Evolutionary conservation across 37 sponge, comb jelly and placozoan genomes (phyloP).

Genomic region (Eunapius fragilis): DNA sequence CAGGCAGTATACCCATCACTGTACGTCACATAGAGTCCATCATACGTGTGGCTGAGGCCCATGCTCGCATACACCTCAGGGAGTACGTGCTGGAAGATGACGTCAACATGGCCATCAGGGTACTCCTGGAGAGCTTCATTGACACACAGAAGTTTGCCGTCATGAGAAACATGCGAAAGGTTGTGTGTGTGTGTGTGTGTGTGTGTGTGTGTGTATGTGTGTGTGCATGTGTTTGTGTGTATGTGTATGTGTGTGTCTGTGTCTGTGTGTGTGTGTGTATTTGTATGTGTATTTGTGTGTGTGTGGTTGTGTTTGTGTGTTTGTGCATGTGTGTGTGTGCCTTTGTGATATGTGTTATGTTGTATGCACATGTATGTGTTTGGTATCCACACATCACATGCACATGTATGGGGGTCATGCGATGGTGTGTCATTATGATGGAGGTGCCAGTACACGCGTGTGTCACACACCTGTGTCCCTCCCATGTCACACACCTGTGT

Average conservation of each 20-base stretch:
- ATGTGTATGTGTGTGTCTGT: neutral
- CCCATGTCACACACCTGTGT: neutral
- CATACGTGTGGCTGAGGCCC: constrained; percentile 95
- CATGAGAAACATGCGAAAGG: constrained; percentile 98
- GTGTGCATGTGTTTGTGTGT: constrained; percentile 9
- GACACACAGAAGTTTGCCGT: constrained; percentile 99
- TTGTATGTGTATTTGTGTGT: neutral
- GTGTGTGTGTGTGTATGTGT: neutral
- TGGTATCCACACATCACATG: no score
- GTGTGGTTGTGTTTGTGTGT: neutral
- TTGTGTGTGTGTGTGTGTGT: neutral
- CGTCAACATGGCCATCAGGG: constrained; percentile 98
- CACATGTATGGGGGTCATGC: no score
- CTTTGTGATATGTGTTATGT: no score
- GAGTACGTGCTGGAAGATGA: constrained; percentile 97
- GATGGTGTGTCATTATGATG: no score
- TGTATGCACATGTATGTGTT: no score
- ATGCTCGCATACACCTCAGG: constrained; percentile 94
- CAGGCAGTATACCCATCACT: constrained; percentile 98
- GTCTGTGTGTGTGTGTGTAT: neutral
- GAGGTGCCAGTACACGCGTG: no score
- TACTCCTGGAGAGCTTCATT: constrained; percentile 99
- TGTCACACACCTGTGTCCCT: neutral
- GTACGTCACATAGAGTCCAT: constrained; percentile 98
- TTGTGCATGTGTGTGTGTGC: no score